These are phyloP conservation scores for Thamnophis elegans DNA, from an alignment of 2,797 vertebrate genomes.

Conservation along the genomic window DNA sequence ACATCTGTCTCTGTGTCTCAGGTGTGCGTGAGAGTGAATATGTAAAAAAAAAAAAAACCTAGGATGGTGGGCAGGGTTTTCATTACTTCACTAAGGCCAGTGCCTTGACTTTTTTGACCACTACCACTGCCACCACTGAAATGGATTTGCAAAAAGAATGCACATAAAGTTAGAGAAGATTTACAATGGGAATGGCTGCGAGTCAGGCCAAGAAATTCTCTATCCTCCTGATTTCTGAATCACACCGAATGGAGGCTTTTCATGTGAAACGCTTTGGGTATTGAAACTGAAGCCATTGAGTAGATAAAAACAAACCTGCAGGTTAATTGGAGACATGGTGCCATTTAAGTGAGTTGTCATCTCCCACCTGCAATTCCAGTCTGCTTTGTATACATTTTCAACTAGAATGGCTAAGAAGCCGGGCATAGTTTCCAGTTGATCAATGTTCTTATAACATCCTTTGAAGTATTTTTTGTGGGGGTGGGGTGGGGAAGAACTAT, in stretches of 20 bases:
- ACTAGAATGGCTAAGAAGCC: slow-evolving; percentile 57
- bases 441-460: slow-evolving; percentile 56
- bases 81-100: background rate
- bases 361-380: background rate
- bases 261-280: fast-evolving
- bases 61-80: background rate
- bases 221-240: background rate
- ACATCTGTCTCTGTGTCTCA: background rate
- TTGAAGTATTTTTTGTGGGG: slow-evolving; percentile 66
- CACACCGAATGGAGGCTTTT: background rate
- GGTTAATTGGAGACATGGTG: background rate
- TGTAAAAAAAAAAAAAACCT: too few relatives aligned
- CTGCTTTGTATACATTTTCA: slow-evolving; percentile 38
- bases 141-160: background rate
- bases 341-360: background rate
- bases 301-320: background rate
- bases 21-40: background rate
- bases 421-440: slow-evolving; percentile 62
- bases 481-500: slow-evolving; percentile 38
- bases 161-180: background rate
- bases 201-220: background rate
- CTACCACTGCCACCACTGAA: background rate
- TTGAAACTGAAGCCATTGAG: background rate
- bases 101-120: background rate
- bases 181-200: background rate